phyloP scores from a whole-genome alignment of 1,140 invertebrate species.

The Euborellia annulipes region DNA sequence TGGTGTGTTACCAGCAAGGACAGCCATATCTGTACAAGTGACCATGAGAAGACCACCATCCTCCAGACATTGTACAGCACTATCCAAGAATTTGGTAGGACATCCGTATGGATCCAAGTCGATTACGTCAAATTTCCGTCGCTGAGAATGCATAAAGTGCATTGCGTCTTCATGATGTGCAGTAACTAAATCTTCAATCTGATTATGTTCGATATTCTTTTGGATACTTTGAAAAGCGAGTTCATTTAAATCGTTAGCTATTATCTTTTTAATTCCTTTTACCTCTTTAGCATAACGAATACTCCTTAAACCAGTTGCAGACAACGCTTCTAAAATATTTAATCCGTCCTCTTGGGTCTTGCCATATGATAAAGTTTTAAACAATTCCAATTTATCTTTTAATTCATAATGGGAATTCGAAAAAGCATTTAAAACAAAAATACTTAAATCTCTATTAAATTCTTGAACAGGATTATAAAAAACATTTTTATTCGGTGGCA shows the following conservation, averaged over 20 bases:
- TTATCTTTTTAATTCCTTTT: conserved; percentile 56
- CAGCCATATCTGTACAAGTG: conserved; percentile 96
- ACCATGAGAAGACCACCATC: conserved; percentile 77
- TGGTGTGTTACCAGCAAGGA: conserved; percentile 86
- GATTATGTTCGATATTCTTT: conserved; percentile 65
- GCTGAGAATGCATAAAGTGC: conserved; percentile 41
- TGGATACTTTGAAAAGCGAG: conserved; percentile 75
- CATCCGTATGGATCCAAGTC: conserved; percentile 98
- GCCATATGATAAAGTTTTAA: too few species aligned
- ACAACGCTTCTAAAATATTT: conserved; percentile 79
- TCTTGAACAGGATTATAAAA: conserved; percentile 98
- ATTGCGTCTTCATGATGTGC: conserved; percentile 66
- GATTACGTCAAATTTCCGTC: conserved; percentile 77
- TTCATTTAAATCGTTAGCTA: conserved; percentile 89
- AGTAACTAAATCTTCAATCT: conserved; percentile 54
- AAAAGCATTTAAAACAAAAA: too few species aligned
- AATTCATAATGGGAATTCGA: conserved; percentile 9
- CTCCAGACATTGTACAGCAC: conserved; percentile 65
- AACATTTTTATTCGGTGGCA: conserved; percentile 47
- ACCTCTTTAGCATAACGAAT: conserved; percentile 95
- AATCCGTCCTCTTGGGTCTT: conserved; percentile 51
- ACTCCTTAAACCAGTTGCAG: conserved; percentile 87
- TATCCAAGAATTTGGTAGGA: conserved; percentile 83
- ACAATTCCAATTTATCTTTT: conserved; percentile 5
- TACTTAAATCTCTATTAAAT: conserved; percentile 93